Percentiles rank a stretch among this genome's conserved stretches.
Evolutionary conservation across 2,888 invertebrate species (phyloP).

Genomic region (Thymelicus acteon): DNA sequence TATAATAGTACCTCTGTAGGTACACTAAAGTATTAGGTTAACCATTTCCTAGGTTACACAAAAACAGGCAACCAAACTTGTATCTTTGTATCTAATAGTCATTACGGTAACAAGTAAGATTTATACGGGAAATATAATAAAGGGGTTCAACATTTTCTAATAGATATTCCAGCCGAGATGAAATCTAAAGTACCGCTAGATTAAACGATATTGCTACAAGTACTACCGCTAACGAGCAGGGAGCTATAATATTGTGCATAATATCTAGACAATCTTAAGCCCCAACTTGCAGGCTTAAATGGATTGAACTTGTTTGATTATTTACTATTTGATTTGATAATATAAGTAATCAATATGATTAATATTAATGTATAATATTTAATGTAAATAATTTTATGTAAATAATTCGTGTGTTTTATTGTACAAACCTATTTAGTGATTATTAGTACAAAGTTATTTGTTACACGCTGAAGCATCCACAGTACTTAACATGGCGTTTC

Average conservation of each 20-base stretch:
- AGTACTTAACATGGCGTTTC: neutral
- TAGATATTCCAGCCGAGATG: slow-evolving; percentile 36
- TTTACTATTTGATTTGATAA: no score
- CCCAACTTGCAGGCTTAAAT: slow-evolving; percentile 4
- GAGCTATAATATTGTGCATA: slow-evolving; percentile 16
- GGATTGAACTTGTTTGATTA: neutral
- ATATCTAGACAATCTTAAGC: slow-evolving; percentile 27
- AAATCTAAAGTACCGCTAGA: slow-evolving; percentile 37
- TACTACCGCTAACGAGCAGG: slow-evolving; percentile 24
- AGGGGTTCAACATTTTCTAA: slow-evolving; percentile 35
- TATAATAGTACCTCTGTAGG: no score
- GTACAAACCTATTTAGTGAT: no score
- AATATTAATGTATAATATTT: no score
- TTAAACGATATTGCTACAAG: slow-evolving; percentile 32
- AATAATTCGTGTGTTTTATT: no score
- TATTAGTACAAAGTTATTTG: no score
- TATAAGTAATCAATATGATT: no score
- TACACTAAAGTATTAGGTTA: no score
- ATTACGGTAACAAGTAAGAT: slow-evolving; percentile 2
- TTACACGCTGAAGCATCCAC: neutral
- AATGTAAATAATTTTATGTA: no score
- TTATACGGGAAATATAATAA: slow-evolving; percentile 28
- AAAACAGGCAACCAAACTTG: no score
- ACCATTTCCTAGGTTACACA: no score
- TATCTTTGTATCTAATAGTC: no score